These are phyloP conservation scores for Leguminivora glycinivorella DNA, from an alignment of 1,140 invertebrate genomes.

Conservation along the genomic window DNA sequence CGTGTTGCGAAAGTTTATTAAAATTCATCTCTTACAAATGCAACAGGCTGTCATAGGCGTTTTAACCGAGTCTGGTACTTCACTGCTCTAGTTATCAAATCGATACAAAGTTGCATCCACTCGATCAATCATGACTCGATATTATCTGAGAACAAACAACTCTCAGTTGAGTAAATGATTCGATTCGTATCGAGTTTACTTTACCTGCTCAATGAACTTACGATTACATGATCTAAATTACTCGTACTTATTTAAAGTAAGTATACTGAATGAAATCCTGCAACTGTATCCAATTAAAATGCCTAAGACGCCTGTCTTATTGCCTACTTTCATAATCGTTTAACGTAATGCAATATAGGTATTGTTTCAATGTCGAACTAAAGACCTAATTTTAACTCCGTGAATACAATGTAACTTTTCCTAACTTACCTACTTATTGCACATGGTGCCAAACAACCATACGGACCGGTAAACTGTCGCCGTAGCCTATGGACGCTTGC, in stretches of 20 bases:
- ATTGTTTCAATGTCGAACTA: not conserved
- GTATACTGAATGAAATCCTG: not conserved
- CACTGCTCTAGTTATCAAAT: constrained; percentile 11
- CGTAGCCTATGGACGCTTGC: too few species aligned
- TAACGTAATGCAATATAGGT: not conserved
- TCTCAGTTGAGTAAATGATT: constrained; percentile 25
- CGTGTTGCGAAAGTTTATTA: constrained; percentile 14
- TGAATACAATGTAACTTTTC: too few species aligned
- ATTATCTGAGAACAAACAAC: not conserved
- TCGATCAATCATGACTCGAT: constrained; percentile 22
- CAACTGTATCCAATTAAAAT: not conserved
- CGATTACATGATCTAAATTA: not conserved
- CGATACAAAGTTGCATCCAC: constrained; percentile 18
- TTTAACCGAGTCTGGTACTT: not conserved
- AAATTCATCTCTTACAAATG: constrained; percentile 16
- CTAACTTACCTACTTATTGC: too few species aligned
- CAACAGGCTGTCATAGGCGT: constrained; percentile 8
- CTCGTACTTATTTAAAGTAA: not conserved
- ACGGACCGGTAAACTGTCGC: too few species aligned
- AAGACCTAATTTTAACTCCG: too few species aligned
- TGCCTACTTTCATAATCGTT: constrained; percentile 9
- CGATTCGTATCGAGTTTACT: constrained; percentile 5
- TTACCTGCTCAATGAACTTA: not conserved
- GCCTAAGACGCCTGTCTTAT: constrained; percentile 10
- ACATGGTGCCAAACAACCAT: too few species aligned